Evolutionary conservation across 2,797 vertebrate genomes (phyloP).

Genomic region (Enteromius viviparus): DNA sequence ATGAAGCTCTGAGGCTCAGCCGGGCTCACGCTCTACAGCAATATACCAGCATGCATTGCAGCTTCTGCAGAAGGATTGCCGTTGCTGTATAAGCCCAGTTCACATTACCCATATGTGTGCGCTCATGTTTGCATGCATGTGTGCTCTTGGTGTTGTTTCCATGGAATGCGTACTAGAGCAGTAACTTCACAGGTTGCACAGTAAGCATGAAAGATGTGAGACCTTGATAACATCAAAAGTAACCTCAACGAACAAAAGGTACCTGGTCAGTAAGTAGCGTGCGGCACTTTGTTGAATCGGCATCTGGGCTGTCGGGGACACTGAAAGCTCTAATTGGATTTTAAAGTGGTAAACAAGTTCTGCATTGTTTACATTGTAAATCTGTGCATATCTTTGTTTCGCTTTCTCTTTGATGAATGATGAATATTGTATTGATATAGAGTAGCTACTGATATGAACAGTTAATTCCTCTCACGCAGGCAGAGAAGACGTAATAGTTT

Average conservation of each 20-base stretch:
- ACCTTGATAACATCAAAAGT: conserved; percentile 4
- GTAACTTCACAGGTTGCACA: neutral
- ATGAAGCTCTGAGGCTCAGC: conserved; percentile 55
- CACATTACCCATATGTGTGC: neutral
- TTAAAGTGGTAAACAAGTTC: neutral
- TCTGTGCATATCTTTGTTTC: neutral
- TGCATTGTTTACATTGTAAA: neutral
- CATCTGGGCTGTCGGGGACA: no score
- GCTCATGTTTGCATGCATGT: neutral
- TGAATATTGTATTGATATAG: neutral
- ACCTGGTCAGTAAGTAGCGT: neutral
- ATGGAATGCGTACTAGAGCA: neutral
- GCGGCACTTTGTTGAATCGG: neutral
- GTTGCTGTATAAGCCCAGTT: neutral
- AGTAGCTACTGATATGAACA: neutral
- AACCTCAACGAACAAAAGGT: neutral
- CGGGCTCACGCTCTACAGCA: conserved; percentile 49
- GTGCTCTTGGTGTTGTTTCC: neutral
- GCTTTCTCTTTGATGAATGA: neutral
- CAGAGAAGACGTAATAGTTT: neutral
- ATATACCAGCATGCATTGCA: conserved; percentile 48
- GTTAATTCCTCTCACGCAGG: neutral
- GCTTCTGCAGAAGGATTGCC: neutral
- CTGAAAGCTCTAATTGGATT: neutral
- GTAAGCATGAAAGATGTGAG: neutral